These are phyloP conservation scores for Camelus dromedarius DNA, from an alignment of 2,113 vertebrate genomes.

Conservation along the genomic window DNA sequence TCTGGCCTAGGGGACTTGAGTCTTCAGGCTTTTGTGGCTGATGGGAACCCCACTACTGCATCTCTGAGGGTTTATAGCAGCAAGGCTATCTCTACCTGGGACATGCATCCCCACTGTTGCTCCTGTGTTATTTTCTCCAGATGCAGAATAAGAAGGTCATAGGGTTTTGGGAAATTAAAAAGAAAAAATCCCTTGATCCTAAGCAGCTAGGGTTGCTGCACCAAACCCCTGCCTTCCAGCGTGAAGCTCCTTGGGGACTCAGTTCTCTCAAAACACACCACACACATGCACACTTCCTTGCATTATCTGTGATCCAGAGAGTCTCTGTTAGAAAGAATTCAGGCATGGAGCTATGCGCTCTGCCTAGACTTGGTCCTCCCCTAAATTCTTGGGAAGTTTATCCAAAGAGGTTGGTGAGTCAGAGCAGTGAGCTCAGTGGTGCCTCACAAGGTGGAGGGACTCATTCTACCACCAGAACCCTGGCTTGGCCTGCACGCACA, in stretches of 20 bases:
- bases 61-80: background rate
- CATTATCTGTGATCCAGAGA: background rate
- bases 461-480: background rate
- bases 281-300: fast-evolving
- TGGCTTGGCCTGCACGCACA: background rate
- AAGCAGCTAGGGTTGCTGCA: background rate
- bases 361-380: background rate
- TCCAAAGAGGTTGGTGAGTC: background rate
- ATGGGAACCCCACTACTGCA: too few relatives aligned
- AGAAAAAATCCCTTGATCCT: background rate
- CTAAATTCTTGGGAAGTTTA: background rate
- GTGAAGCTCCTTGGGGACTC: background rate
- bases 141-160: background rate
- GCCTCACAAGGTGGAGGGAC: background rate
- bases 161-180: background rate
- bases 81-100: background rate
- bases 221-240: background rate
- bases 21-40: background rate
- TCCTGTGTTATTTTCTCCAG: background rate
- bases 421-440: background rate
- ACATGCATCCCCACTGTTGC: fast-evolving
- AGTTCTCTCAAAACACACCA: background rate
- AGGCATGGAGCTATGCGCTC: background rate
- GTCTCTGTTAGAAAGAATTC: background rate
- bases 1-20: background rate